Base-by-base conservation (phyloP, 2,113 vertebrate species). In the Psilopogon haemacephalus region DNA sequence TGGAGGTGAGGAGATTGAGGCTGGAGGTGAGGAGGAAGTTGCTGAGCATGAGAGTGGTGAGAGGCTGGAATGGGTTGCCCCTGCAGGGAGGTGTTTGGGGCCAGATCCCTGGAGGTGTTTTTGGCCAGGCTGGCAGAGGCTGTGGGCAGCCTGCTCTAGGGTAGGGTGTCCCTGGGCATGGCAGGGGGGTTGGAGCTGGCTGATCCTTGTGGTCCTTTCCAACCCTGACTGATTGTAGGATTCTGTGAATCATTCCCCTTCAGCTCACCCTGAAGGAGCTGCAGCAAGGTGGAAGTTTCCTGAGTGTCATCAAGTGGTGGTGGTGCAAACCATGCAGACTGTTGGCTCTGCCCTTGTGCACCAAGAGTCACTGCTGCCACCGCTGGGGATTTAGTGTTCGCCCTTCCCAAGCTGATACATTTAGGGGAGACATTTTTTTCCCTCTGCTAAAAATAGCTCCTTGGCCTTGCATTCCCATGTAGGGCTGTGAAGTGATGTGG, bases 391-490 rank as follows among this genome's bases (percentile, higher is more conserved):
- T 95, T 92, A 95, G 90, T 89, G 86, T 93, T 96, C 89, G 91
- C 72, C 76, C 78, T 79, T 91, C 88, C 86, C 19, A 86, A 79
- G 88, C 80, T 88, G 84, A 94, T 88, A 67, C 84, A 52, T 95
- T 88, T 92, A 92, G 67, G 44, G 82, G 79, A 95, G 86, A 60
- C 60, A 63, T 91, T 89, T 54, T 64, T n/a, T n/a, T n/a, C n/a
- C n/a, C 15, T 19, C 55, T 33, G 54, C 95, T 94, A 95, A 96
- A 96, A 93, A 94, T 95, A 97, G 92, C 46, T 74, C 68, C 59
- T 77, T 72, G 81, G 73, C 37, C 85, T 82, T 90, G 58, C 77
- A 96, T 92, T 87, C 86, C 97, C 92, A 94, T 96, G 77, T 95
- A 97, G 94, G 96, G 94, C 73, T 93, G 58, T 85, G 88, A 93